Evolutionary conservation across 2,888 invertebrate genomes (phyloP), one percentile per base, ranked within the genome.

Genomic region (Drosophila kokeensis): DNA sequence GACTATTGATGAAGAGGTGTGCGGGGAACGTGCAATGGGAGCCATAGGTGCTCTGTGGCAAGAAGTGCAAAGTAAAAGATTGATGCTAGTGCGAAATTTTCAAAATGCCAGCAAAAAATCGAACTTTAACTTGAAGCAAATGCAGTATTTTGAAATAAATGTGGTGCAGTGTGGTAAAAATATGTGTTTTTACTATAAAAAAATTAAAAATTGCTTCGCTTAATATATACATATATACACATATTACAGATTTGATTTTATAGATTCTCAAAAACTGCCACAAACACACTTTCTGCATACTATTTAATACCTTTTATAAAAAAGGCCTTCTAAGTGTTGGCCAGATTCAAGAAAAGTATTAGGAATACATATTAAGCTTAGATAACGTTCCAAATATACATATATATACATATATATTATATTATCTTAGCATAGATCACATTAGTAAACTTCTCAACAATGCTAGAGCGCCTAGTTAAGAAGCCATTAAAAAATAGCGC

Each of bases 401-500:
- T 30, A 8, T 30, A 1, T 7, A 6, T 30, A 30, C n/a, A n/a
- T n/a, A n/a, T n/a, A n/a, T n/a, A n/a, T n/a, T n/a, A n/a, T n/a
- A n/a, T n/a, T n/a, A n/a, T 36, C 11, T 11, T n/a, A 30, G 24
- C 50, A 15, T 24, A 36, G 48, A 48, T 42, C 30, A 27, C 13
- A 49, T 55, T 15, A 45, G 24, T 36, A 21, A 7, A 13, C 11
- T 10, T n/a, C 6, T 15, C 15, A n/a, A 11, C 34, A 2, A 53
- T 15, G 40, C 45, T 7, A 7, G 24, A 6, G 21, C 7, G 21
- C 6, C 21, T 11, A 58, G 61, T 52, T 48, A 48, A 55, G 38
- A 72, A 68, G 36, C 27, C 49, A 73, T 78, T 77, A 11, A 73
- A 77, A 65, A 65, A 65, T 32, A 65, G 59, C 57, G 65, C 21